Evolutionary conservation across 1,140 invertebrate genomes (phyloP), one percentile per base, ranked within the genome.

Genomic region (Probaryconus sp.): DNA sequence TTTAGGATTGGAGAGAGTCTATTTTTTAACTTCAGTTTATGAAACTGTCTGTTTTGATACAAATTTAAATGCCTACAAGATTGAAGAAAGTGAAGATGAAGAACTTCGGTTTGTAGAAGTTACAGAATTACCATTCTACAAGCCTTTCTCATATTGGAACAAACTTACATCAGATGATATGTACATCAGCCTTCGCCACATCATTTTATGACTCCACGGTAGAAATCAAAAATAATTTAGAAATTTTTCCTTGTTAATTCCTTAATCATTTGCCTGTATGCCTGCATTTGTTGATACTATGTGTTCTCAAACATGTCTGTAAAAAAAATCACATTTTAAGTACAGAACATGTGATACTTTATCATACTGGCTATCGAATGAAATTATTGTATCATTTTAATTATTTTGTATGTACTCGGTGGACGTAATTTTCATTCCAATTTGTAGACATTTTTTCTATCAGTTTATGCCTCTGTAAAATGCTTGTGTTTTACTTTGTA

Each of bases 1-100:
- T 53, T 53, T 53, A 38, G 30, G 9, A 28, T 38, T 40, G 5
- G 9, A 56, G 3, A 42, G n/a, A 43, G 37, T 56, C 31, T 31
- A n/a, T 31, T 10, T 56, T 37, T 43, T 56, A 42, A 43, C 37
- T 56, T 42, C 37, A 30, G 38, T 56, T 56, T 56, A 26, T 56
- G 9, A 24, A 42, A 56, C 37, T 18, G 9, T 43, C 16, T 42
- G 11, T 26, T 63, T 63, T 6, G 35, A 63, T 5, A 10, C 14
- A 3, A 24, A 14, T 14, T 3, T 63, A 0, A 63, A 63, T 63
- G 58, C 58, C 2, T 63, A 63, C 14, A 16, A 33, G 11, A 63
- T 50, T 38, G 20, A 63, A 5, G 10, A 2, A 11, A 14, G n/a
- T 9, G 21, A n/a, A 18, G 7, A n/a, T 30, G 42, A 50, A 37